Conservation (phyloP, 2,888 invertebrate species). For the Acronicta leporina region DNA sequence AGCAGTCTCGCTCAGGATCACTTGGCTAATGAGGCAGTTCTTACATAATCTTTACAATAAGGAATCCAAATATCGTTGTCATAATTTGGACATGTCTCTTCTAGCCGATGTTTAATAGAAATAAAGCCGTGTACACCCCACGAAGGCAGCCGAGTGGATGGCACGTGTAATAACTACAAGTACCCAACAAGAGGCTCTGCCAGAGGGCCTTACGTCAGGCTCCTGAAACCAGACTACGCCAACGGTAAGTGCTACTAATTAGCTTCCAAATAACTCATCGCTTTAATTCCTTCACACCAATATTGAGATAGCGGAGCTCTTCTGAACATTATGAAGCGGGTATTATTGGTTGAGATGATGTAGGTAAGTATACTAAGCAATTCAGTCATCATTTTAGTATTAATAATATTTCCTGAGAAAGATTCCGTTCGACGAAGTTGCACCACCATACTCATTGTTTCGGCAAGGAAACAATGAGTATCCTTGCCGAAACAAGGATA, state of each 20-base stretch:
- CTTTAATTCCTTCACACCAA: neutral
- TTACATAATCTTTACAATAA: too few relatives aligned
- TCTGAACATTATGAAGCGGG: neutral
- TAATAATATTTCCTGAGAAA: too few relatives aligned
- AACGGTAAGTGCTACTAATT: conserved; percentile 59
- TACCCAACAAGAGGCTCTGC: conserved; percentile 72
- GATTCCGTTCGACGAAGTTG: too few relatives aligned
- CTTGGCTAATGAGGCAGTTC: too few relatives aligned
- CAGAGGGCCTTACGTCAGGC: conserved; percentile 72
- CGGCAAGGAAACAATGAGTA: too few relatives aligned
- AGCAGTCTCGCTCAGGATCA: too few relatives aligned
- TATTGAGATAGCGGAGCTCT: neutral
- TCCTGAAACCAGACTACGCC: conserved; percentile 71
- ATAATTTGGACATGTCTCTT: conserved; percentile 8
- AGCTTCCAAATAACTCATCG: conserved; percentile 12
- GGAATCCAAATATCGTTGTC: too few relatives aligned
- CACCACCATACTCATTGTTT: too few relatives aligned
- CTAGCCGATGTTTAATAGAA: conserved; percentile 70
- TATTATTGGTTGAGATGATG: neutral
- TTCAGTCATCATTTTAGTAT: too few relatives aligned
- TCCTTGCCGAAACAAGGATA: too few relatives aligned
- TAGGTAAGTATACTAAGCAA: too few relatives aligned
- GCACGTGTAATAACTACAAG: conserved; percentile 78
- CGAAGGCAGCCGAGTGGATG: conserved; percentile 76
- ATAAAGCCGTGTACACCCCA: conserved; percentile 73